A percentile compares a stretch with the other conserved stretches of the same genome.
Evolutionary conservation across 2,888 invertebrate genomes (phyloP).

Genomic region (Caenorhabditis zanzibari): DNA sequence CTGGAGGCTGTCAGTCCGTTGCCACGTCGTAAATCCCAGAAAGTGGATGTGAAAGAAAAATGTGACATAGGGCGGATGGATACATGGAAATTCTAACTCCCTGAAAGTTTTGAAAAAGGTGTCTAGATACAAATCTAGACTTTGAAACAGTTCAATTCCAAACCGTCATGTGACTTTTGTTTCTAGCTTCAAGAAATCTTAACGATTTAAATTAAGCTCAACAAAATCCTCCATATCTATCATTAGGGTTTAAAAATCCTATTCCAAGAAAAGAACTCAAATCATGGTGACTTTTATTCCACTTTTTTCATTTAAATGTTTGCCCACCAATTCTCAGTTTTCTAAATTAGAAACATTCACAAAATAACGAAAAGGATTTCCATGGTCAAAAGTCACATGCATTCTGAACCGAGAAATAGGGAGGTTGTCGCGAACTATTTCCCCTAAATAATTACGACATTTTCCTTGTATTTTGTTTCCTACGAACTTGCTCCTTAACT

Average conservation of each 20-base stretch:
- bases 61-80: neutral
- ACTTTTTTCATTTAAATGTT: constrained; percentile 3
- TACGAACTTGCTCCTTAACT: too few species aligned
- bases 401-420: too few species aligned
- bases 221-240: neutral
- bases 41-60: neutral
- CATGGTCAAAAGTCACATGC: neutral
- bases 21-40: constrained; percentile 27
- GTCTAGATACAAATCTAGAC: too few species aligned
- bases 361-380: neutral
- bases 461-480: too few species aligned
- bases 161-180: too few species aligned
- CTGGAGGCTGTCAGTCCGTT: neutral
- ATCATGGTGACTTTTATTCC: neutral
- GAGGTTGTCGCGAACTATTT: too few species aligned
- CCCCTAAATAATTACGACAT: too few species aligned
- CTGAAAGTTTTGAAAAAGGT: too few species aligned
- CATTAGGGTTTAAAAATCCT: neutral
- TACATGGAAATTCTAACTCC: neutral
- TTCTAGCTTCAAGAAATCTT: too few species aligned
- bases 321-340: neutral
- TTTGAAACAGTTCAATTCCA: neutral
- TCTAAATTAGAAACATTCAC: constrained; percentile 19
- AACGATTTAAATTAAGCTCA: too few species aligned
- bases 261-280: neutral